Percentiles rank a stretch among this genome's conserved stretches.
phyloP scores from a whole-genome alignment of 2,797 vertebrate species.

The Pseudochromis fuscus region DNA sequence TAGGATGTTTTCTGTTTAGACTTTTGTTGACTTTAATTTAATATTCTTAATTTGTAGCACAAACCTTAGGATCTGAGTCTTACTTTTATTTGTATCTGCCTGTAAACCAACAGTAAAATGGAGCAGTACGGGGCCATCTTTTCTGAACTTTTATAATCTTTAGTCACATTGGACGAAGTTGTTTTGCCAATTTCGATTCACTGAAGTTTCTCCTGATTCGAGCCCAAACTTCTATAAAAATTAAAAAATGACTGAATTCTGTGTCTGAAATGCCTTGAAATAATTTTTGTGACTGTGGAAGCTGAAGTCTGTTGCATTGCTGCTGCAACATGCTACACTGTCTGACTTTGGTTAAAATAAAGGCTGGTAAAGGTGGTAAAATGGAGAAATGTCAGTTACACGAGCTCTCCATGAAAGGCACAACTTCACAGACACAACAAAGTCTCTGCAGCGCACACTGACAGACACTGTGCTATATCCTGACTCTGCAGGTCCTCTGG shows the following conservation, averaged over 20 bases:
- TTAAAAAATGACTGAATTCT: conserved; percentile 3
- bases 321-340: conserved; percentile 6
- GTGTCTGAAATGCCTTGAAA: neutral
- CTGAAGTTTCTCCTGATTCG: neutral
- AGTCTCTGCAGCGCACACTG: conserved; percentile 6
- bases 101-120: neutral
- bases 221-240: conserved; percentile 11
- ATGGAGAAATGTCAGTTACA: conserved; percentile 37
- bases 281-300: too few species aligned
- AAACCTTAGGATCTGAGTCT: neutral
- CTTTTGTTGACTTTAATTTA: neutral
- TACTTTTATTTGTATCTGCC: neutral
- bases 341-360: conserved; percentile 27
- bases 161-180: conserved; percentile 7
- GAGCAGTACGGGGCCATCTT: too few species aligned
- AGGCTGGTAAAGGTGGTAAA: conserved; percentile 27
- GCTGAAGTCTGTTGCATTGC: neutral
- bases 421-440: conserved; percentile 46
- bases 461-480: conserved; percentile 18
- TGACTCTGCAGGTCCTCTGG: conserved; percentile 30
- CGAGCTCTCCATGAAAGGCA: conserved; percentile 30
- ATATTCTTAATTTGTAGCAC: neutral
- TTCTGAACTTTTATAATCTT: neutral
- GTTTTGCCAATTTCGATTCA: neutral
- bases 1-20: neutral